A percentile compares a stretch with the other conserved stretches of the same genome.
Conservation (phyloP, 1,140 invertebrate genomes). For the Armadillidium nasatum region DNA sequence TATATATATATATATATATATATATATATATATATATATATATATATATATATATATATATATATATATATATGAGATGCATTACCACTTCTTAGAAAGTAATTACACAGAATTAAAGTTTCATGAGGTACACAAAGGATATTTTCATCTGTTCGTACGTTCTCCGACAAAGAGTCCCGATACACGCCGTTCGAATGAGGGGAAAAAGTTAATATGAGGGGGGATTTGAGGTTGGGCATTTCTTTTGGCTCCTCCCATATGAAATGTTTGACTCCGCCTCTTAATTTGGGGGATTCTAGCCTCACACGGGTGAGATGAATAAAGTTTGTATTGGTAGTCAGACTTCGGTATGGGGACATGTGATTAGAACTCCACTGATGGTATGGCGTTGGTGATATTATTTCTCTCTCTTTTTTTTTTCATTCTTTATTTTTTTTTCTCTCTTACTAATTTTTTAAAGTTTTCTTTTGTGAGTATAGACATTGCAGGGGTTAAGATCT, state of each 20-base stretch:
- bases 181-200: not conserved
- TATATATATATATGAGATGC: not conserved
- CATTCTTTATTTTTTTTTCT: not conserved
- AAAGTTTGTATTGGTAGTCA: constrained; percentile 2
- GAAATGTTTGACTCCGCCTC: not conserved
- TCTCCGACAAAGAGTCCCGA: not conserved
- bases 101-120: constrained; percentile 9
- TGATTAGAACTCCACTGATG: constrained; percentile 3
- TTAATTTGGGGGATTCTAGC: not conserved
- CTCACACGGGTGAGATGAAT: not conserved
- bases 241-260: too few species aligned
- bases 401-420: not conserved
- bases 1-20: constrained; percentile 8
- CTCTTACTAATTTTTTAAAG: too few species aligned
- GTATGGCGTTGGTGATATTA: constrained; percentile 9
- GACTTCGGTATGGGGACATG: not conserved
- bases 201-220: not conserved
- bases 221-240: not conserved
- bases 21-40: not conserved
- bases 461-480: not conserved
- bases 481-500: not conserved
- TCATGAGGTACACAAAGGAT: constrained; percentile 12
- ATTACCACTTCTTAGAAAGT: constrained; percentile 10
- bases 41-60: constrained; percentile 14
- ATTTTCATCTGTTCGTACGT: not conserved